A percentile compares a stretch with the other conserved stretches of the same genome.
Evolutionary conservation across 1,140 invertebrate genomes (phyloP).

Genomic region (Hyposmocoma kahamanoa): DNA sequence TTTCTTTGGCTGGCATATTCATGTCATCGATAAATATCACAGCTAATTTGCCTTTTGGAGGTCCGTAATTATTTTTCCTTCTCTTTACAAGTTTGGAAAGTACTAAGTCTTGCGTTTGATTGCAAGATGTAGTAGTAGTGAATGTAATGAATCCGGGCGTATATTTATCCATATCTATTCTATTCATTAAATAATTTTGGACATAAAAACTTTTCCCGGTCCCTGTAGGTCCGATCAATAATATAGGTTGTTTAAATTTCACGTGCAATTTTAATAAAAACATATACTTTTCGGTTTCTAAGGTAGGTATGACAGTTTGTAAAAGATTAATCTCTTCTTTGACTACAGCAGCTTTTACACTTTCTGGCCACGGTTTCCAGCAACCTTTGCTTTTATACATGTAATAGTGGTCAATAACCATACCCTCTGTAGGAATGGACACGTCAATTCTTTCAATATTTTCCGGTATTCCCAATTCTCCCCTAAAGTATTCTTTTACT

Average conservation of each 20-base stretch:
- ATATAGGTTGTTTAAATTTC: conserved; percentile 78
- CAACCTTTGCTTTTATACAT: conserved; percentile 82
- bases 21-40: conserved; percentile 95
- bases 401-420: conserved; percentile 88
- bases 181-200: conserved; percentile 89
- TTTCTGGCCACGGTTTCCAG: conserved; percentile 85
- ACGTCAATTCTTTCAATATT: conserved; percentile 80
- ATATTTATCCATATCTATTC: conserved; percentile 81
- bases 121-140: conserved; percentile 90
- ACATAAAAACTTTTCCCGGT: conserved; percentile 95
- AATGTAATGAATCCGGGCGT: conserved; percentile 90
- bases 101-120: conserved; percentile 90
- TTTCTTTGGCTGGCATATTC: conserved; percentile 91
- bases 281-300: conserved; percentile 88
- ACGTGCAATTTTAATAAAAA: conserved; percentile 81
- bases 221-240: conserved; percentile 92
- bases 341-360: conserved; percentile 75
- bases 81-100: conserved; percentile 89
- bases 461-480: conserved; percentile 79
- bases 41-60: conserved; percentile 82
- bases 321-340: conserved; percentile 80
- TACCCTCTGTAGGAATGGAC: conserved; percentile 82
- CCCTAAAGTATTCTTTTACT: conserved; percentile 74
- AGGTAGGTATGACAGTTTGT: conserved; percentile 87
- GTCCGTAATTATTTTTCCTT: conserved; percentile 87